These are phyloP conservation scores for Genyomyrus donnyi DNA, from an alignment of 2,113 vertebrate genomes.

Conservation along the genomic window DNA sequence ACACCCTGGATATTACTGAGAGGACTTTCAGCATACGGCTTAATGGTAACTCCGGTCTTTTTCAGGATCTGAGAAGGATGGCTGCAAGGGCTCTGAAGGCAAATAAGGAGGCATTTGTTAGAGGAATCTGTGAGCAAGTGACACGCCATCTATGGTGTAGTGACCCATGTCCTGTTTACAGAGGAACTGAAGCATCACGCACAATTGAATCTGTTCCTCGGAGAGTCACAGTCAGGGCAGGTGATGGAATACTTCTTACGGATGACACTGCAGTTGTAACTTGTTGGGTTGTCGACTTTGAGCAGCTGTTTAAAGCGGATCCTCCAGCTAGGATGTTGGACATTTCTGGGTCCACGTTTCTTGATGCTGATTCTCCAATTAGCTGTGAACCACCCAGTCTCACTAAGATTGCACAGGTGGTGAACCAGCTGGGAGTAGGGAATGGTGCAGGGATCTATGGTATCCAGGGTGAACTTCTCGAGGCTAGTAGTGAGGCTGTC, in stretches of 20 bases:
- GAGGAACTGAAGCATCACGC: neutral
- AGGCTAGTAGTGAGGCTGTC: neutral
- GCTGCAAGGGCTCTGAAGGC: neutral
- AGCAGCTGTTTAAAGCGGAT: neutral
- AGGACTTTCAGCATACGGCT: no score
- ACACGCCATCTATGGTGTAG: neutral
- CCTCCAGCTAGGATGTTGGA: neutral
- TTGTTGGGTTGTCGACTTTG: neutral
- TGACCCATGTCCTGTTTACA: neutral
- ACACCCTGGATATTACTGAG: no score
- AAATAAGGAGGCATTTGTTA: neutral
- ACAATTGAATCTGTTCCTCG: neutral
- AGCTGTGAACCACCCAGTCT: neutral
- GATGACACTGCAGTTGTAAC: neutral
- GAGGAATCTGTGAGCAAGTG: neutral
- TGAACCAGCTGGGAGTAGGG: neutral
- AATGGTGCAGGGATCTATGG: neutral
- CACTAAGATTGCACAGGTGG: neutral
- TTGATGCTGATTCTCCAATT: neutral
- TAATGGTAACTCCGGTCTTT: no score
- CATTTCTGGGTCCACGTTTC: neutral
- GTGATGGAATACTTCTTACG: neutral
- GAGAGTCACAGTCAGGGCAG: neutral
- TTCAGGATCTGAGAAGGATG: neutral
- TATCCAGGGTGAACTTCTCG: neutral